Evolutionary conservation across 2,113 vertebrate genomes (phyloP), one percentile per base, ranked within the genome.

Genomic region (Oplegnathus fasciatus): DNA sequence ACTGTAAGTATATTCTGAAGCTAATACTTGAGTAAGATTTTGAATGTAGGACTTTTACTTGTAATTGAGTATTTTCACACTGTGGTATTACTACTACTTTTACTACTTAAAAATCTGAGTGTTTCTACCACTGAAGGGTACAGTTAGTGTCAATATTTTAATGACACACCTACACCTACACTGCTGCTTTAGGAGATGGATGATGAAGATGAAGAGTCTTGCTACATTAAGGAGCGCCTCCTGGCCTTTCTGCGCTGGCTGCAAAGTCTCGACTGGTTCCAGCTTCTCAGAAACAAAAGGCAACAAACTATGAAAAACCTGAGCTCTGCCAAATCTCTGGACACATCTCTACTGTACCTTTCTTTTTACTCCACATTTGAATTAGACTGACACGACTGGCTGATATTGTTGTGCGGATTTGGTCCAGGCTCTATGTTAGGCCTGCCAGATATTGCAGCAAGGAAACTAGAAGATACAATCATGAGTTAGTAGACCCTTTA

Each of bases 231-330:
- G 95, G 95, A 95, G 24, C 93, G 90, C 30, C 78, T 97, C 64
- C 60, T 93, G 76, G 91, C 94, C 72, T 94, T 96, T 44, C 94
- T 98, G 86, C 93, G 73, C 86, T 97, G 97, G 97, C 89, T 98
- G 3, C 68, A 89, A 24, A 94, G 96, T 83, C 79, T 92, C 44
- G 93, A 91, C 77, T 89, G 11, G 81, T 87, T 96, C 54, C 93
- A 95, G 76, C 93, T 89, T 61, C 95, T 96, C 69, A 93, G 84
- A 55, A 95, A 89, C 57, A 95, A 93, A 96, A 98, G 97, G 97
- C 97, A 98, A 90, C 95, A 84, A 89, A 92, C 79, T 26, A 78
- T 92, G 94, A 80, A 74, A 76, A 80, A 24, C 14, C 32, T 69
- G 28, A 62, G 5, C 24, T 46, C 48, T 88, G 83, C 83, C 86